Percentiles rank a stretch among this genome's conserved stretches.
These are phyloP conservation scores for Urocynchramus pylzowi DNA, from an alignment of 2,113 vertebrate genomes.

Conservation along the genomic window DNA sequence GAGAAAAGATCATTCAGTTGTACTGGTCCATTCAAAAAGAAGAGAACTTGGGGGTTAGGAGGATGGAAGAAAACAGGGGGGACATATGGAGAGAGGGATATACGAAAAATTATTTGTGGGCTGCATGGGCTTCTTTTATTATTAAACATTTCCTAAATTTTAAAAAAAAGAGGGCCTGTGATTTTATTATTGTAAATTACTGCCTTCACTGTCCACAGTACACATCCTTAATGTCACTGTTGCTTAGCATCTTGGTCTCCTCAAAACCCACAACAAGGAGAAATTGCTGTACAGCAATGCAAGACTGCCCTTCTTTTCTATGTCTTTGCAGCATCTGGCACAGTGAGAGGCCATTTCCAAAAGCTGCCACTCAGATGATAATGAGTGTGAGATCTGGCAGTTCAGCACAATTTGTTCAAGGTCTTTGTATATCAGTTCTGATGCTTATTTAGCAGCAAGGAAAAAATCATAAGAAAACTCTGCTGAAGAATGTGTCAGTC, in stretches of 20 bases:
- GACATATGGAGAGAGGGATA: accelerated
- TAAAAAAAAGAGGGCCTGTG: background rate
- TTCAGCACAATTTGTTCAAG: background rate
- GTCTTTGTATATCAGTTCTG: background rate
- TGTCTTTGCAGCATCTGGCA: background rate
- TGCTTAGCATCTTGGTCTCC: background rate
- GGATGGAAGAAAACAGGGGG: accelerated
- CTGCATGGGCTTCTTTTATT: background rate
- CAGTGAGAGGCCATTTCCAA: background rate
- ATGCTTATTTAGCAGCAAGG: background rate
- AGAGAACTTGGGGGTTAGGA: accelerated
- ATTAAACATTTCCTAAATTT: background rate
- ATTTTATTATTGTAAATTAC: background rate
- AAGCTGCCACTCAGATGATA: background rate
- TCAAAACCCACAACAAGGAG: background rate
- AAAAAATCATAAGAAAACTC: background rate
- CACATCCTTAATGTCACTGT: background rate
- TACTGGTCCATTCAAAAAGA: background rate
- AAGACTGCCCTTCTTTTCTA: background rate
- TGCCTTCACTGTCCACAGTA: background rate
- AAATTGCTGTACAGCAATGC: background rate
- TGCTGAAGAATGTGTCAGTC: background rate
- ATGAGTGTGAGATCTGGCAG: background rate
- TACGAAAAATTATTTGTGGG: background rate
- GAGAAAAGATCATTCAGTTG: background rate